phyloP scores from a whole-genome alignment of 2,888 invertebrate genomes.

The Masnerella sp. region DNA sequence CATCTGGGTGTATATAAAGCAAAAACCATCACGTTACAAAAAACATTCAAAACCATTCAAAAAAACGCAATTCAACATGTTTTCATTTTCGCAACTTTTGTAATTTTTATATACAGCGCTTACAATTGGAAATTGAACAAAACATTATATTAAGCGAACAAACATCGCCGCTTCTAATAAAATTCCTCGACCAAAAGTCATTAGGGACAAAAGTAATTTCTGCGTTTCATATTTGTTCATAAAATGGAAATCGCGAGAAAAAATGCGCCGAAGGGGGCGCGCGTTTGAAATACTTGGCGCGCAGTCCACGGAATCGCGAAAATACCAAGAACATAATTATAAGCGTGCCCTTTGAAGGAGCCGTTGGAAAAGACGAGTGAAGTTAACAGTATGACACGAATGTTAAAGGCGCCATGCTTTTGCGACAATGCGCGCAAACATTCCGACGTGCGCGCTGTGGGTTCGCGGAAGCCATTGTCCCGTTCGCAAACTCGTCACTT shows the following conservation, averaged over 20 bases:
- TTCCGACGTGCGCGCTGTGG: conserved; percentile 18
- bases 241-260: conserved; percentile 22
- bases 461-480: conserved; percentile 35
- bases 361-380: conserved; percentile 37
- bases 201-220: no score
- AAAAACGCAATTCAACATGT: no score
- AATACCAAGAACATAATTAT: conserved; percentile 47
- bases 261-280: conserved; percentile 13
- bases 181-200: no score
- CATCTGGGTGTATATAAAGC: no score
- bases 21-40: no score
- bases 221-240: conserved; percentile 10
- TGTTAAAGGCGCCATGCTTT: conserved; percentile 27
- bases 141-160: background rate
- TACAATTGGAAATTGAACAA: no score
- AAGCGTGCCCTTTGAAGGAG: conserved; percentile 38
- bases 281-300: conserved; percentile 23
- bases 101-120: no score
- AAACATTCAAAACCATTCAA: no score
- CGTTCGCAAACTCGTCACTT: conserved; percentile 18
- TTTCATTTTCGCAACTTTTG: no score
- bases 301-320: conserved; percentile 19
- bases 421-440: conserved; percentile 36
- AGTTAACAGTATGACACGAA: conserved; percentile 40
- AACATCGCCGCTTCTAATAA: no score